Evolutionary conservation across 1,140 invertebrate species (phyloP).

Genomic region (Lepidurus packardi): DNA sequence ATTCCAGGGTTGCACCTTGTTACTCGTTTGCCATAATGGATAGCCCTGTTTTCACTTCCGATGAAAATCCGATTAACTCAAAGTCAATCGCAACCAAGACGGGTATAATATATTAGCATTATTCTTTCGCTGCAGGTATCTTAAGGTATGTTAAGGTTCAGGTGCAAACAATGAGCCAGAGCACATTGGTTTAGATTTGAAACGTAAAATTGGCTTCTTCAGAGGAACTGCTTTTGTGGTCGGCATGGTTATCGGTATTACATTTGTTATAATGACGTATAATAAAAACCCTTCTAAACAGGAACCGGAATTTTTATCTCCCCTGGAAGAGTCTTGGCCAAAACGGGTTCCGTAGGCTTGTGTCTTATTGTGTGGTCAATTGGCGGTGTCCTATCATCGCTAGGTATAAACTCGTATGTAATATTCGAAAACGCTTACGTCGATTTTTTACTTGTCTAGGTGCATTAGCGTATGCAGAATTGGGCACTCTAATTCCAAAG

Average conservation of each 20-base stretch:
- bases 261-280: neutral
- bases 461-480: slow-evolving; percentile 50
- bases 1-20: too few relatives aligned
- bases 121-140: neutral
- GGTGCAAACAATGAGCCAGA: neutral
- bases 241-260: slow-evolving; percentile 68
- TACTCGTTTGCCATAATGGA: neutral
- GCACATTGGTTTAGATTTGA: slow-evolving; percentile 56
- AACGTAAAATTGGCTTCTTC: slow-evolving; percentile 70
- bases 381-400: slow-evolving; percentile 72
- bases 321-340: slow-evolving; percentile 68
- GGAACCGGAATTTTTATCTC: slow-evolving; percentile 88
- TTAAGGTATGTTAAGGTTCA: neutral
- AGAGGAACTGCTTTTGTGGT: slow-evolving; percentile 73
- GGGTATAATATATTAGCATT: neutral
- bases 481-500: slow-evolving; percentile 49
- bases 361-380: slow-evolving; percentile 74
- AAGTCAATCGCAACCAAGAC: neutral
- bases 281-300: slow-evolving; percentile 36
- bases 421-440: neutral
- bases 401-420: slow-evolving; percentile 53
- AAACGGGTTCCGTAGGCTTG: slow-evolving; percentile 74
- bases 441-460: slow-evolving; percentile 37
- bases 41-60: neutral
- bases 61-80: neutral